These are phyloP conservation scores for Neocloeon triangulifer DNA, from an alignment of 1,140 invertebrate species.

Conservation along the genomic window DNA sequence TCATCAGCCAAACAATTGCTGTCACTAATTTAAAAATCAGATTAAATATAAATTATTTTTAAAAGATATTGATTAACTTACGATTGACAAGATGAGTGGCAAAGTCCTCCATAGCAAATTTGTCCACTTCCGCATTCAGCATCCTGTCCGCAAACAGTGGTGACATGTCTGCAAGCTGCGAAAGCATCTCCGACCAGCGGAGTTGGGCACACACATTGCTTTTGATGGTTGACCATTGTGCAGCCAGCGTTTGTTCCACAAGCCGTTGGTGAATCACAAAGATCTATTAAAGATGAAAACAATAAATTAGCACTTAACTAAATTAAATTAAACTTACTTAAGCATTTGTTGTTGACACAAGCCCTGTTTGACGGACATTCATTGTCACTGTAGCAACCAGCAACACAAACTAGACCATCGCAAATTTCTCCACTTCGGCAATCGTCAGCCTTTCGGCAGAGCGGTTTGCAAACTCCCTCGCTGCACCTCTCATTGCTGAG, in stretches of 20 bases:
- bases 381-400: constrained; percentile 57
- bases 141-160: constrained; percentile 31
- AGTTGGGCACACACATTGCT: constrained; percentile 45
- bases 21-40: constrained; percentile 32
- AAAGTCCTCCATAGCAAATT: constrained; percentile 47
- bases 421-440: constrained; percentile 68
- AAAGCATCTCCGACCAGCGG: constrained; percentile 50
- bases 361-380: constrained; percentile 42
- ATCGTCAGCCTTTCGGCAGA: constrained; percentile 52
- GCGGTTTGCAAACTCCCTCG: constrained; percentile 35
- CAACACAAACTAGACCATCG: constrained; percentile 45
- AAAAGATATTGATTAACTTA: constrained; percentile 15
- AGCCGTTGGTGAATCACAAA: constrained; percentile 46
- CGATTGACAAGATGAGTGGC: constrained; percentile 48
- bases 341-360: constrained; percentile 54
- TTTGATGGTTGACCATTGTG: constrained; percentile 36
- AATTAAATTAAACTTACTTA: constrained; percentile 14
- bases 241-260: constrained; percentile 67
- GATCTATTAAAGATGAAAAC: constrained; percentile 19
- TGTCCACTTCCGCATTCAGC: constrained; percentile 40
- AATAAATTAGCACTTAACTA: not conserved
- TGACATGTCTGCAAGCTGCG: constrained; percentile 41
- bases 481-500: constrained; percentile 56
- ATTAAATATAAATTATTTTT: too few relatives aligned
- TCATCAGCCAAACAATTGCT: constrained; percentile 60